These are phyloP conservation scores for Drosophila lowei DNA, from an alignment of 1,140 invertebrate species.

Conservation along the genomic window DNA sequence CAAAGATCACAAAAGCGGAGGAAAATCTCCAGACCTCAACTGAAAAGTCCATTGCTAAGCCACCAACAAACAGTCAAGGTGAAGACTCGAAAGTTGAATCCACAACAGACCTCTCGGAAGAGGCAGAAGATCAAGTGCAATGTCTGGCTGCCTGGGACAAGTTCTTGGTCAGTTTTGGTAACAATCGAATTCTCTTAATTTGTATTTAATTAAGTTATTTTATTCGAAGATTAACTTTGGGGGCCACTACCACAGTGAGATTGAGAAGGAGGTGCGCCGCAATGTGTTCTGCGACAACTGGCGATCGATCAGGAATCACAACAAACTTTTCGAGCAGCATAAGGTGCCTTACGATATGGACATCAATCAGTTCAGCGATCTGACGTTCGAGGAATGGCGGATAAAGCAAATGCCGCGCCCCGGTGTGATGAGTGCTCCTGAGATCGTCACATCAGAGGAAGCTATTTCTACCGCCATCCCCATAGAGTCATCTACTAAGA, in stretches of 20 bases:
- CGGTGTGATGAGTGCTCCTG: too few relatives aligned
- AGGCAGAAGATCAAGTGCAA: too few relatives aligned
- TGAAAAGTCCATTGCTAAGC: too few relatives aligned
- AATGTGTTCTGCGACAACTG: slow-evolving; percentile 44
- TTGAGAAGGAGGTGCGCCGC: slow-evolving; percentile 14
- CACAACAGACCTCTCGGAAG: not conserved
- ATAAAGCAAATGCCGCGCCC: not conserved
- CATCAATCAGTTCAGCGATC: slow-evolving; percentile 54
- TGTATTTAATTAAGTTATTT: not conserved
- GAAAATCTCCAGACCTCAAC: too few relatives aligned
- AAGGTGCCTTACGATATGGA: slow-evolving; percentile 25
- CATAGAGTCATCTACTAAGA: too few relatives aligned
- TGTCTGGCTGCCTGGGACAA: slow-evolving; percentile 18
- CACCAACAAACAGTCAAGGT: not conserved
- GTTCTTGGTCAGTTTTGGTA: slow-evolving; percentile 25
- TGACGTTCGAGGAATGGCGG: slow-evolving; percentile 41
- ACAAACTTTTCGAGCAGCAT: slow-evolving; percentile 26
- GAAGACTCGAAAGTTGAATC: not conserved
- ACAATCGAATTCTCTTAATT: not conserved
- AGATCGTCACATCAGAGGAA: too few relatives aligned
- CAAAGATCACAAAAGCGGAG: too few relatives aligned
- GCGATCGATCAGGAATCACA: slow-evolving; percentile 39
- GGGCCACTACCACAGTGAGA: slow-evolving; percentile 3
- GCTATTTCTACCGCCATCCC: too few relatives aligned
- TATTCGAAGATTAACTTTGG: slow-evolving; percentile 5